These are phyloP conservation scores for Prunella himalayana DNA, from an alignment of 2,113 vertebrate species.

Conservation along the genomic window DNA sequence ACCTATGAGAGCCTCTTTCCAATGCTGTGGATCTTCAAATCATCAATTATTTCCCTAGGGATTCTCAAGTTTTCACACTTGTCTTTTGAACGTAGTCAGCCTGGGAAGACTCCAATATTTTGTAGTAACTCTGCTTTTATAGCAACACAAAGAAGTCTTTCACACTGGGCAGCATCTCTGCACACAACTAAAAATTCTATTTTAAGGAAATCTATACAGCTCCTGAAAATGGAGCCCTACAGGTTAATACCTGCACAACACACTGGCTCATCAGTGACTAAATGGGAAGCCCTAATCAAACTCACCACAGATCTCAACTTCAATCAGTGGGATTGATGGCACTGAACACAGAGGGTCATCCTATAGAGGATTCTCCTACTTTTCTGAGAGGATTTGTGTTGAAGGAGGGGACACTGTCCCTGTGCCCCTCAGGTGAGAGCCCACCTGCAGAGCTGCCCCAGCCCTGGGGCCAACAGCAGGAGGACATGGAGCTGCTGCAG, in stretches of 20 bases:
- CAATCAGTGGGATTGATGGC: not conserved
- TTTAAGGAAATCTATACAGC: not conserved
- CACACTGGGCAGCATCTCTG: not conserved
- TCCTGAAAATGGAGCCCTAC: not conserved
- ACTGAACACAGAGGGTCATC: not conserved
- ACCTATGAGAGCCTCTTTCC: not conserved
- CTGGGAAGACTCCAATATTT: not conserved
- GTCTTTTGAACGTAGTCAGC: not conserved
- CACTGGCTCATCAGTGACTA: not conserved
- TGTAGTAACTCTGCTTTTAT: not conserved
- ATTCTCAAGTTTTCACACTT: not conserved
- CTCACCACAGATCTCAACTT: not conserved
- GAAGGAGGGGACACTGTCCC: not conserved
- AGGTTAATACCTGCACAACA: not conserved
- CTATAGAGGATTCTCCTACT: not conserved
- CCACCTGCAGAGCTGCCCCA: not conserved
- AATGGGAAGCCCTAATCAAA: not conserved
- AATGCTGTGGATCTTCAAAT: not conserved
- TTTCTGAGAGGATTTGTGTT: not conserved
- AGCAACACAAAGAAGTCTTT: not conserved
- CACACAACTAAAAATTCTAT: not conserved
- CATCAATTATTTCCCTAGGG: not conserved
- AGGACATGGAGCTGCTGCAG: not conserved
- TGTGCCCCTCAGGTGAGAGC: not conserved
- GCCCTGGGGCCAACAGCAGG: not conserved